Base-by-base conservation (phyloP, 2,888 invertebrate species). In the Clivina fossor region DNA sequence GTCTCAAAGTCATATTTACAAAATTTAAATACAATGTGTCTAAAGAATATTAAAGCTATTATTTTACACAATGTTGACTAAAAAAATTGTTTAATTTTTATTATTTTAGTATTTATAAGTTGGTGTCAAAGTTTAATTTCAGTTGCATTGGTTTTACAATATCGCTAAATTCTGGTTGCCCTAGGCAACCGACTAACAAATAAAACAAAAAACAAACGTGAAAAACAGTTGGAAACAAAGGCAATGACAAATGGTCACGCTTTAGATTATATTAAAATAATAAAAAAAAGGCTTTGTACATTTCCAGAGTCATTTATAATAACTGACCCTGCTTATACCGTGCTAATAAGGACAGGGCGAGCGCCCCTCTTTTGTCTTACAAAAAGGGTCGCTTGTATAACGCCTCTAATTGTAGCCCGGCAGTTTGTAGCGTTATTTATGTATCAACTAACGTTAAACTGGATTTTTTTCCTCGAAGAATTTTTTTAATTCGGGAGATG, bases 171-270 rank as follows among this genome's bases (percentile, higher is more conserved):
- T n/a, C n/a, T n/a, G n/a, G n/a, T n/a, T n/a, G n/a, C n/a, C n/a
- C n/a, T n/a, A n/a, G n/a, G 32, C 44, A 44, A 44, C 24, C 43
- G 33, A 8, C 18, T n/a, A 43, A 51, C 43, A 43, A 51, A 32
- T 30, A 15, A 32, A 38, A 62, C 65, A 60, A 62, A 61, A 63
- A 53, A 64, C 58, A n/a, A n/a, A n/a, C n/a, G n/a, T n/a, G n/a
- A n/a, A n/a, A n/a, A n/a, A n/a, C n/a, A n/a, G n/a, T n/a, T n/a
- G n/a, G 65, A 68, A 70, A 72, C 70, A 73, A 72, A 65, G 64
- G 67, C n/a, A n/a, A 66, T 72, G 72, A 73, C 70, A 72, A 73
- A 73, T 73, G 73, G 71, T 71, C 72, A 72, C 64, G 49, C 57
- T 56, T 50, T 40, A 58, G n/a, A n/a, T n/a, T n/a, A n/a, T n/a